These are phyloP conservation scores for Paedocypris sp. DNA, from an alignment of 2,113 vertebrate genomes.

Conservation along the genomic window DNA sequence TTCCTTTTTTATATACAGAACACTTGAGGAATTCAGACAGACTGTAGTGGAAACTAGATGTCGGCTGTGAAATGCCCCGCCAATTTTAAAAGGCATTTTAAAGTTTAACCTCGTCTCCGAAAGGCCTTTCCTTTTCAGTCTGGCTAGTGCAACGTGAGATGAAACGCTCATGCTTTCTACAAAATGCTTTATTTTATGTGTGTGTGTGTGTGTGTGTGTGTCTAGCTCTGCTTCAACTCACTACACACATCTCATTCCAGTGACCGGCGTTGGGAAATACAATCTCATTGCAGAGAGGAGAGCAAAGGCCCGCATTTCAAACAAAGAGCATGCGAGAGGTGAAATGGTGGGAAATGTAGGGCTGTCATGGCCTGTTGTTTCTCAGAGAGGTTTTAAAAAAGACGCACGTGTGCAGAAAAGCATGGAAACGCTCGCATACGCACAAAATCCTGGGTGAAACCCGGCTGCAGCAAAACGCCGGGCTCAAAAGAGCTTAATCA, in stretches of 20 bases:
- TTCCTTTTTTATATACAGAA: conserved; percentile 4
- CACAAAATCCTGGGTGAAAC: neutral
- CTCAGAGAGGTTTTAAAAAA: neutral
- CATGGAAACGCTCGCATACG: neutral
- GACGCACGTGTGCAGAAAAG: neutral
- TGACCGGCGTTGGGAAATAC: conserved; percentile 10
- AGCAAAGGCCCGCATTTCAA: conserved; percentile 18
- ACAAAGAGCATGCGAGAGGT: conserved; percentile 1
- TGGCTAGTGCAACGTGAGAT: conserved; percentile 24
- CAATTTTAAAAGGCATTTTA: conserved; percentile 20
- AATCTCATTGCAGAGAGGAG: conserved; percentile 11
- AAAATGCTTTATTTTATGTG: conserved; percentile 20
- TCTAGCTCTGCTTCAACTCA: conserved; percentile 21
- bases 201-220: too few relatives aligned
- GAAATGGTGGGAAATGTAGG: neutral
- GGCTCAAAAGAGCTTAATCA: conserved; percentile 27
- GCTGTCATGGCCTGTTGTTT: neutral
- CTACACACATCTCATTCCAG: conserved; percentile 21
- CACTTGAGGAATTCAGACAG: conserved; percentile 24
- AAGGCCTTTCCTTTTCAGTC: conserved; percentile 25
- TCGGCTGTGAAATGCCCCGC: neutral
- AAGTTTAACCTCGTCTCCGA: conserved; percentile 34
- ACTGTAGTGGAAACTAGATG: conserved; percentile 4
- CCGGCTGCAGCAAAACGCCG: neutral
- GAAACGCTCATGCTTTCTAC: conserved; percentile 20